These are phyloP conservation scores for Phragmatobia fuliginosa DNA, from an alignment of 2,888 invertebrate genomes.

Conservation along the genomic window DNA sequence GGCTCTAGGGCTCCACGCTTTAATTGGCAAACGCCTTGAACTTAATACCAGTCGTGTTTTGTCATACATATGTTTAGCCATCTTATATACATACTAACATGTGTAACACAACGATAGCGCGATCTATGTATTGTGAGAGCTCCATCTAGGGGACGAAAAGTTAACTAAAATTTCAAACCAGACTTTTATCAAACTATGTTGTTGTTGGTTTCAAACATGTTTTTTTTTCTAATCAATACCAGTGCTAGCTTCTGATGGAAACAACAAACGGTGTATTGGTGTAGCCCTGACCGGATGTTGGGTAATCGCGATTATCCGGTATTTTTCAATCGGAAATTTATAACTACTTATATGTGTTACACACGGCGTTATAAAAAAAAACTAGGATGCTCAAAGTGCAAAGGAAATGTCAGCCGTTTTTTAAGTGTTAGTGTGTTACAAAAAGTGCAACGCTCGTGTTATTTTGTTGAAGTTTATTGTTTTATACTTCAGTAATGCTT, in stretches of 20 bases:
- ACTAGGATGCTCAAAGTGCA: conserved; percentile 6
- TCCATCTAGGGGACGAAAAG: not conserved
- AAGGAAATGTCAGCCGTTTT: conserved; percentile 7
- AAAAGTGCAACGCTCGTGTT: not conserved
- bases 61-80: too few relatives aligned
- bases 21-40: too few relatives aligned
- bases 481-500: not conserved
- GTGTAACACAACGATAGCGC: not conserved
- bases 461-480: not conserved
- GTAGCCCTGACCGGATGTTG: conserved; percentile 56
- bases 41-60: too few relatives aligned
- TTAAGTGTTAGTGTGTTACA: not conserved
- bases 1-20: too few relatives aligned
- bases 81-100: too few relatives aligned
- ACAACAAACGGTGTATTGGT: conserved; percentile 57
- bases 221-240: conserved; percentile 41
- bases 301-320: conserved; percentile 64
- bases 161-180: not conserved
- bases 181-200: not conserved
- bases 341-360: conserved; percentile 40
- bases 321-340: conserved; percentile 61
- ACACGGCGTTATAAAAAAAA: conserved; percentile 6
- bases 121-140: not conserved
- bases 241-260: conserved; percentile 36
- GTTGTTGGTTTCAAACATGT: too few relatives aligned